Evolutionary conservation across 30 jellyfish, hydroid and myxozoan genomes (phyloP), one percentile per base, ranked within the genome.

Genomic region (Pelagia noctiluca): DNA sequence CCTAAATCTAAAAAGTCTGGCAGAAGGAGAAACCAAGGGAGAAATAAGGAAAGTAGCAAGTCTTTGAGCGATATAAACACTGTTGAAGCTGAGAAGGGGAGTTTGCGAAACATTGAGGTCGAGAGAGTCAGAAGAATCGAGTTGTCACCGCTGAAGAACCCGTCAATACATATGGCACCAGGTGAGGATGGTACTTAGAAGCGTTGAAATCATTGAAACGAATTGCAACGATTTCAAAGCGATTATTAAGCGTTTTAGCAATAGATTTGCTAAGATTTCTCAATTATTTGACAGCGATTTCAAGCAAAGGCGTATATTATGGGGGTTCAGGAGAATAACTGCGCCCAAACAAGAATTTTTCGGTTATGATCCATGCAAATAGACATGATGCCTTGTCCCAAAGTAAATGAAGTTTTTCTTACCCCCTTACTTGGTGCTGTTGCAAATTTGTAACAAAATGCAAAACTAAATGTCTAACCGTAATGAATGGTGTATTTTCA

Each of bases 91-190:
- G 28, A 54, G 35, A 36, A 63, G 21, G 36, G 26, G 74, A 31
- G 50, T 21, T 75, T 75, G 24, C 63, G 35, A 16, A 75, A 36
- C 33, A 50, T 81, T 11, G 91, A 81, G 42, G 74, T 81, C 34
- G 91, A 81, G 69, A 81, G 68, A 52, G 91, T 81, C 0, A 68
- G 72, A 50, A 81, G 52, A 67, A 70, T 81, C 31, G 84, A 50
- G 21, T 72, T 81, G 71, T 84, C 30, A 16, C 91, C 91, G n/a
- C 38, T 81, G 23, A 31, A 50, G 22, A 49, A 33, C 4, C 69
- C 84, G 22, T 34, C 71, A 11, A 38, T 50, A 0, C 91, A 81
- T 7, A 60, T 81, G 33, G 84, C 84, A 1, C 91, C 91, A 36
- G 80, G 91, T 81, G 35, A 65, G 49, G 25, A 5, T 25, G 3